Base-by-base conservation (phyloP, 1,140 invertebrate genomes). In the Vanessa tameamea region DNA sequence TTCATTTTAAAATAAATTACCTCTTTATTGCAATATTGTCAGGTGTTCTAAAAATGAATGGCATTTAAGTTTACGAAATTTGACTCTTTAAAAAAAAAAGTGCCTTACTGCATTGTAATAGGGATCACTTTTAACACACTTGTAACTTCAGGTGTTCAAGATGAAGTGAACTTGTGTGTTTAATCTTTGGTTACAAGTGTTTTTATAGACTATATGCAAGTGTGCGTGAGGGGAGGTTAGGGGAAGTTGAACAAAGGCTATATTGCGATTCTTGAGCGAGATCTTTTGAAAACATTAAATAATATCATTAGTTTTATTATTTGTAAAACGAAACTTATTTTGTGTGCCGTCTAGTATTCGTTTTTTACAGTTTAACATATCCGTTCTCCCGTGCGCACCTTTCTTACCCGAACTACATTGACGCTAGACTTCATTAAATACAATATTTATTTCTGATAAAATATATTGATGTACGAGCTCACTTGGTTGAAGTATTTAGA, bases 121-220 rank as follows among this genome's bases (percentile, higher is more conserved):
- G 26, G 31, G 31, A 6, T 31, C 31, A 57, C 15, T 15, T 31
- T 37, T 7, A 61, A 11, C 7, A 37, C 14, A 15, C 13, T 31
- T 61, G 3, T 16, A n/a, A 61, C 57, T 26, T 79, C 78, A 79
- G 78, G 78, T 77, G 78, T 76, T 61, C 31, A 37, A 61, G 57
- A 61, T 55, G 51, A 48, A 11, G 65, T 74, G 55, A 59, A 50
- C 53, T 48, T 68, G 65, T 71, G 66, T 80, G 74, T 43, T 16
- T 73, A 43, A 43, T 43, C 37, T 43, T 74, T 76, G 15, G 61
- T 31, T 64, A 61, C 63, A 64, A 64, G 43, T 69, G 47, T 71
- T 64, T 12, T 31, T 47, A 51, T 47, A 5, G 37, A 43, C 16
- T 11, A 31, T 67, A 47, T 59, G 57, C 68, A 73, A 73, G 76